phyloP scores from a whole-genome alignment of 2,113 vertebrate species.

The Dolichallabes microphthalmus region DNA sequence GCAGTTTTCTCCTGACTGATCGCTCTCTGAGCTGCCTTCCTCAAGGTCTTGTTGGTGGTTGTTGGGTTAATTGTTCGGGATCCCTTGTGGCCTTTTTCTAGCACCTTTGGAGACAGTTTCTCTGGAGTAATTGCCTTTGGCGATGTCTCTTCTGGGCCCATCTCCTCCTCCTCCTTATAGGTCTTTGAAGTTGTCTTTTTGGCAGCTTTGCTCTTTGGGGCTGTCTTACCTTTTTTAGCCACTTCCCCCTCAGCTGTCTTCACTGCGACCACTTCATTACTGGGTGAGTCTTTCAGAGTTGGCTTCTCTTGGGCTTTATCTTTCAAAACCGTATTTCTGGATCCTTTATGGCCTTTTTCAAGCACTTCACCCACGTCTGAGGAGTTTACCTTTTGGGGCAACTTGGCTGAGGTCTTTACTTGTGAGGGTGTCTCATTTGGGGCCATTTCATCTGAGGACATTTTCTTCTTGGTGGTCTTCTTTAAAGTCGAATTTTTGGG shows the following conservation, averaged over 20 bases:
- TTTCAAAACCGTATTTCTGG: neutral
- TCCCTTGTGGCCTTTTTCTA: neutral
- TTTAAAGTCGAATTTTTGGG: neutral
- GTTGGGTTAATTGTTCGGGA: neutral
- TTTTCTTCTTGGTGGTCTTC: neutral
- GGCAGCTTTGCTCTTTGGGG: neutral
- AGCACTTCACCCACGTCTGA: neutral
- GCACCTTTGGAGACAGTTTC: neutral
- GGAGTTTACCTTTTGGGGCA: neutral
- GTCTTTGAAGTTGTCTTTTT: neutral
- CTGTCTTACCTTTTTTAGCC: neutral
- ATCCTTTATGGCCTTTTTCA: neutral
- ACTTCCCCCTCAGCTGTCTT: neutral
- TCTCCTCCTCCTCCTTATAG: neutral
- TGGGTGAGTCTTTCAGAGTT: no score
- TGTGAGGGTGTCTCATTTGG: neutral
- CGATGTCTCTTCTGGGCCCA: neutral
- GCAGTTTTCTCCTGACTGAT: neutral
- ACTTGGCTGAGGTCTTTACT: neutral
- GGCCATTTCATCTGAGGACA: neutral
- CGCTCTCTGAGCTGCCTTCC: neutral
- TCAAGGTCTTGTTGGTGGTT: neutral
- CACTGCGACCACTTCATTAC: no score
- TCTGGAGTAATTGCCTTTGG: neutral
- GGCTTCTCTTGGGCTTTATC: no score